phyloP scores from a whole-genome alignment of 2,888 invertebrate genomes.

The Empis stercorea region DNA sequence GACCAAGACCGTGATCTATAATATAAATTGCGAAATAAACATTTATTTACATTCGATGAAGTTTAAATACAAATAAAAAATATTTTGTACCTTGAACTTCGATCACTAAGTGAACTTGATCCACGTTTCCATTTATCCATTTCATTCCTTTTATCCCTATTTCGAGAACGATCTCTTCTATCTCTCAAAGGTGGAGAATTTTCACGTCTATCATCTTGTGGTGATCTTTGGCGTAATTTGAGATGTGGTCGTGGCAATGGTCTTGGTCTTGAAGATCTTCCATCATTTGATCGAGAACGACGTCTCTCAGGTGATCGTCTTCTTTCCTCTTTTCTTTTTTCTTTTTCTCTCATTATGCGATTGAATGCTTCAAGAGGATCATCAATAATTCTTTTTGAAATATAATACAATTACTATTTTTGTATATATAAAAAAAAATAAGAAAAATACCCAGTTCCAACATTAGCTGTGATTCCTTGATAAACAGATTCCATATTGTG shows the following conservation, averaged over 20 bases:
- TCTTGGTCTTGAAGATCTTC: slow-evolving; percentile 15
- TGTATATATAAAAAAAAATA: not conserved
- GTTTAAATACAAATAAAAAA: not conserved
- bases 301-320: slow-evolving; percentile 38
- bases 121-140: slow-evolving; percentile 10
- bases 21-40: not conserved
- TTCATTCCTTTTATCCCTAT: slow-evolving; percentile 16
- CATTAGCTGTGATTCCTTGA: slow-evolving; percentile 33
- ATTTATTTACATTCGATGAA: no score
- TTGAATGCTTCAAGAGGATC: slow-evolving; percentile 81
- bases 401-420: not conserved
- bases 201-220: slow-evolving; percentile 17
- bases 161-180: slow-evolving; percentile 28
- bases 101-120: slow-evolving; percentile 19
- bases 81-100: slow-evolving; percentile 17
- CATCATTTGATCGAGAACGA: slow-evolving; percentile 31
- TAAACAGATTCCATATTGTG: slow-evolving; percentile 29
- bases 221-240: slow-evolving; percentile 4
- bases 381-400: slow-evolving; percentile 50
- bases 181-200: slow-evolving; percentile 24
- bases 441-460: slow-evolving; percentile 28
- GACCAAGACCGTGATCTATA: slow-evolving; percentile 23
- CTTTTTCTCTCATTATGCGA: slow-evolving; percentile 71
- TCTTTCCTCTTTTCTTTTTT: slow-evolving; percentile 41
- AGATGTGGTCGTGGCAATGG: slow-evolving; percentile 14